phyloP scores from a whole-genome alignment of 2,888 invertebrate genomes.

The Noctua fimbriata region DNA sequence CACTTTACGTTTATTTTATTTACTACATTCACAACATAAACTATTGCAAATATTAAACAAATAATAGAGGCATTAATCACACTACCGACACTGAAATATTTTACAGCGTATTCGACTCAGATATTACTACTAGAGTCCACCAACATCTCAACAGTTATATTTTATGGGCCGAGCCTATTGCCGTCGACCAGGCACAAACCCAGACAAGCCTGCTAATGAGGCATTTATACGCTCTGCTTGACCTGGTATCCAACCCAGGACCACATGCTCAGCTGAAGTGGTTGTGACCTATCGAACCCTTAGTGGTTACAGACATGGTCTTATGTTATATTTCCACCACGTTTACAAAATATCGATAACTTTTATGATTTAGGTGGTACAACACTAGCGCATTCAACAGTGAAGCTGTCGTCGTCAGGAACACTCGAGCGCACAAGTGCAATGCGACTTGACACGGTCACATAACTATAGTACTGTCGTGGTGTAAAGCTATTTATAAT shows the following conservation, averaged over 20 bases:
- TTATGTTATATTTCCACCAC: not conserved
- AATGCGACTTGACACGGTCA: slow-evolving; percentile 69
- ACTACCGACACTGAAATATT: not conserved
- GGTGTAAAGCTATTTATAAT: slow-evolving; percentile 50
- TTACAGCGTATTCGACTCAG: not conserved
- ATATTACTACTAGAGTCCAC: slow-evolving; percentile 9
- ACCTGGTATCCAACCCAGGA: not conserved
- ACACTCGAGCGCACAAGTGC: slow-evolving; percentile 64
- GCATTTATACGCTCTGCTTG: not conserved
- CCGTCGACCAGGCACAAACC: not conserved
- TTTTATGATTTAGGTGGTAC: slow-evolving; percentile 18
- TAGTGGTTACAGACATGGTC: not conserved
- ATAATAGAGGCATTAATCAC: slow-evolving; percentile 14
- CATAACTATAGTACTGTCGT: slow-evolving; percentile 58
- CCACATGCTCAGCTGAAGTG: not conserved
- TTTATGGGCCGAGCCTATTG: not conserved
- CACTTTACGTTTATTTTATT: not conserved
- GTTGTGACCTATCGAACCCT: not conserved
- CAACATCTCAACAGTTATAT: not conserved
- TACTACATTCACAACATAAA: not conserved
- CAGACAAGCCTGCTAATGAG: not conserved
- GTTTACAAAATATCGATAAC: slow-evolving; percentile 28
- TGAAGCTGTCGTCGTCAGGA: slow-evolving; percentile 60
- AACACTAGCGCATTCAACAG: slow-evolving; percentile 66
- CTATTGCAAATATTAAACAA: not conserved